These are phyloP conservation scores for Brachylomia viminalis DNA, from an alignment of 2,888 invertebrate genomes.

Conservation along the genomic window DNA sequence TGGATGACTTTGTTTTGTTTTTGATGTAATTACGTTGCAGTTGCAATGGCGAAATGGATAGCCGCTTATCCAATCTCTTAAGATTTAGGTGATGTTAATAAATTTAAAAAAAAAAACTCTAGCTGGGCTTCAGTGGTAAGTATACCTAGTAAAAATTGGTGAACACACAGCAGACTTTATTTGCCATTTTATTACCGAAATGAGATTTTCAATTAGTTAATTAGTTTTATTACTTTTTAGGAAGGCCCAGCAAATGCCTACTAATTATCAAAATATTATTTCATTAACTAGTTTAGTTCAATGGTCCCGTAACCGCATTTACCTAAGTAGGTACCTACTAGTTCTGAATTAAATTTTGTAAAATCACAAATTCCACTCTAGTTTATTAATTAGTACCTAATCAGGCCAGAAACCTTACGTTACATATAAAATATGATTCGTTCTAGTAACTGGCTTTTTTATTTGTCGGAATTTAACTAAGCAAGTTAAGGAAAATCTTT, in stretches of 20 bases:
- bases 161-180: background rate
- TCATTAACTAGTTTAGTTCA: background rate
- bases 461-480: background rate
- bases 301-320: background rate
- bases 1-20: background rate
- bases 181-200: background rate
- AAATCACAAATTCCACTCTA: slow-evolving; percentile 13
- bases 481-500: background rate
- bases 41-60: background rate
- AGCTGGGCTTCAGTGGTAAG: background rate
- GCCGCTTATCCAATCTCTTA: background rate
- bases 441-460: background rate
- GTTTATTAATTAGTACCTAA: too few species aligned
- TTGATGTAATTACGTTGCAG: background rate
- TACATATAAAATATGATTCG: background rate
- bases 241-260: background rate
- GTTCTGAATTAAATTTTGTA: slow-evolving; percentile 8
- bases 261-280: too few species aligned
- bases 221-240: background rate
- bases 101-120: background rate
- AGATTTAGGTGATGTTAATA: background rate
- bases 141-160: background rate
- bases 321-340: background rate
- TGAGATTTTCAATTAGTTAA: background rate
- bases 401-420: background rate